Percentiles rank a stretch among this genome's conserved stretches.
These are phyloP conservation scores for Xiphophorus birchmanni DNA, from an alignment of 2,797 vertebrate genomes.

Conservation along the genomic window DNA sequence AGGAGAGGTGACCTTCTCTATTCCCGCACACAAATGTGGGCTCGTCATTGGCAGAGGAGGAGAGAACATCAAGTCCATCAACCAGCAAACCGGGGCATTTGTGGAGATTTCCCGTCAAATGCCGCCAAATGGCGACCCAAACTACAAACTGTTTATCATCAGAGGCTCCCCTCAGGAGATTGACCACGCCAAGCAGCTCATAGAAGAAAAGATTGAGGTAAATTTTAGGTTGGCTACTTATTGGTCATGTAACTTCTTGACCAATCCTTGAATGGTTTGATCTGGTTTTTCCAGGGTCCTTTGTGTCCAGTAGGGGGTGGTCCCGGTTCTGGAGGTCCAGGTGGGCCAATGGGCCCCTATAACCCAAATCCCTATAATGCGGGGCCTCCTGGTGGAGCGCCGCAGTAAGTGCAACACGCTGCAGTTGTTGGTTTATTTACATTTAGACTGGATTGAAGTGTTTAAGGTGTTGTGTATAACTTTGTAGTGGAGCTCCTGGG, in stretches of 20 bases:
- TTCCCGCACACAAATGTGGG: constrained; percentile 94
- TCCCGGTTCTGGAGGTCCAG: constrained; percentile 85
- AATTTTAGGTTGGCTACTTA: neutral
- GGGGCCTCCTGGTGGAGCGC: constrained; percentile 89
- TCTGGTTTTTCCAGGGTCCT: constrained; percentile 80
- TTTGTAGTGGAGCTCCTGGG: constrained; percentile 84
- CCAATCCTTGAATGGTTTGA: neutral
- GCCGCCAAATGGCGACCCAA: constrained; percentile 92
- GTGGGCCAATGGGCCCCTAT: constrained; percentile 92
- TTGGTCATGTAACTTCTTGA: neutral
- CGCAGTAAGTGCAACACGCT: constrained; percentile 85
- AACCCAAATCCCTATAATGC: constrained; percentile 92
- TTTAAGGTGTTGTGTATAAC: constrained; percentile 11
- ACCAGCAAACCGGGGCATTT: constrained; percentile 94
- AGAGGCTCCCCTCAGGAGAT: constrained; percentile 93
- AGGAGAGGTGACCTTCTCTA: constrained; percentile 93
- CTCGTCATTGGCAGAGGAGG: constrained; percentile 94
- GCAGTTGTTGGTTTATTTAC: neutral
- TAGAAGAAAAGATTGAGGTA: constrained; percentile 97
- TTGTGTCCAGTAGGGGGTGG: constrained; percentile 90
- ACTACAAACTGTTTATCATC: constrained; percentile 94
- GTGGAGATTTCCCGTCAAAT: constrained; percentile 94
- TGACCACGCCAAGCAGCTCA: constrained; percentile 96
- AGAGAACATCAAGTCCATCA: constrained; percentile 94
- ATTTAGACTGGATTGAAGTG: neutral